Percentiles rank a stretch among this genome's conserved stretches.
These are phyloP conservation scores for Spodoptera littoralis DNA, from an alignment of 2,888 invertebrate species.

Conservation along the genomic window DNA sequence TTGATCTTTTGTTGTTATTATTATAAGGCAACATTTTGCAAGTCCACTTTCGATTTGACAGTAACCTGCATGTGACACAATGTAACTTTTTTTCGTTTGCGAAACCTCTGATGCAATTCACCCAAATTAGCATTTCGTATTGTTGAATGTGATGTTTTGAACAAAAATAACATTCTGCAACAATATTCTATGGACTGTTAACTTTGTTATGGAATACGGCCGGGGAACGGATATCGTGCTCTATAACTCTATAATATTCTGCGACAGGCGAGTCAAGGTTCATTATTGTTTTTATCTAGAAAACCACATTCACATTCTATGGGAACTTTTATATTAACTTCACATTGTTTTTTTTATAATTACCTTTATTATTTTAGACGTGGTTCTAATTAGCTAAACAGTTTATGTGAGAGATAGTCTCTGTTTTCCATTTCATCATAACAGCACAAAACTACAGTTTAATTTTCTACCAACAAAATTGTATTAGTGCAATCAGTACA, in stretches of 20 bases:
- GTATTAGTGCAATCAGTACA: too few species aligned
- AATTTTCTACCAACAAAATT: too few species aligned
- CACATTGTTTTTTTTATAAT: constrained; percentile 17
- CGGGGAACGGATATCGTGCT: constrained; percentile 63
- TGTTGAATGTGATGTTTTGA: constrained; percentile 36
- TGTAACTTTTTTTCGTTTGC: constrained; percentile 21
- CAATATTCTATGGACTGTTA: constrained; percentile 35
- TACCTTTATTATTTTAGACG: not conserved
- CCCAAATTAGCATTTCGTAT: constrained; percentile 30
- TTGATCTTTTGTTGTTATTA: not conserved
- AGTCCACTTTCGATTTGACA: constrained; percentile 10
- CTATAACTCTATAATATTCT: constrained; percentile 44
- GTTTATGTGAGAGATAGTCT: constrained; percentile 18
- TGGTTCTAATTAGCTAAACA: not conserved
- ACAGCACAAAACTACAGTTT: too few species aligned
- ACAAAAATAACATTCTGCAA: constrained; percentile 27
- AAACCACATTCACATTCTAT: constrained; percentile 38
- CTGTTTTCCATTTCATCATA: not conserved
- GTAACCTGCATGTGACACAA: constrained; percentile 11
- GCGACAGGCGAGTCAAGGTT: constrained; percentile 42
- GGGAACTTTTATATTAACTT: constrained; percentile 28
- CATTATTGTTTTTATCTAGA: constrained; percentile 36
- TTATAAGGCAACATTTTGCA: not conserved
- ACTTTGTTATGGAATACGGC: constrained; percentile 48
- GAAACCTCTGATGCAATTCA: constrained; percentile 23